phyloP scores from a whole-genome alignment of 2,113 vertebrate genomes.

The Gobio gobio region DNA sequence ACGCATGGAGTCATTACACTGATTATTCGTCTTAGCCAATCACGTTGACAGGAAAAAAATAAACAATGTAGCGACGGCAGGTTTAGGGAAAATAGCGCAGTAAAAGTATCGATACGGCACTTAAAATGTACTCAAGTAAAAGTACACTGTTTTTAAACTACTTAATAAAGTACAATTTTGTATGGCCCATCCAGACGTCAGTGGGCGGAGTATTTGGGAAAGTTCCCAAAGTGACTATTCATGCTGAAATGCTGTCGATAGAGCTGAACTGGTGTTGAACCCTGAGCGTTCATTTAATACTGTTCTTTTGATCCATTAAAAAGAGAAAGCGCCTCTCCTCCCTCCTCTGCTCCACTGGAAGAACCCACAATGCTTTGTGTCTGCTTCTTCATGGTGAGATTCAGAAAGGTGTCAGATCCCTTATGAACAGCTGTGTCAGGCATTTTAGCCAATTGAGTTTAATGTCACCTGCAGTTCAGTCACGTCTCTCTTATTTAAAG shows the following conservation, averaged over 20 bases:
- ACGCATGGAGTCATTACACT: too few relatives aligned
- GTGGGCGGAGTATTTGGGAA: too few relatives aligned
- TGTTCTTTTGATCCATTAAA: neutral
- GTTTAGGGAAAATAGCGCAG: too few relatives aligned
- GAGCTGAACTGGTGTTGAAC: neutral
- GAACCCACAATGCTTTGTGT: neutral
- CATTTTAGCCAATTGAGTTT: neutral
- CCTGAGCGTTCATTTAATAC: neutral
- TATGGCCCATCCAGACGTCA: too few relatives aligned
- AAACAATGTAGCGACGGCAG: too few relatives aligned
- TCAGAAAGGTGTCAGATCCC: constrained; percentile 12
- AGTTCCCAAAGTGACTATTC: neutral
- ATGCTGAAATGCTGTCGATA: neutral
- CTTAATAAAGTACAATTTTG: too few relatives aligned
- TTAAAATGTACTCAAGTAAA: too few relatives aligned
- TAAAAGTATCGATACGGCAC: too few relatives aligned
- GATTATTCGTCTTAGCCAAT: too few relatives aligned
- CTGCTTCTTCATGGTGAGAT: neutral
- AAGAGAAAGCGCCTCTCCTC: neutral
- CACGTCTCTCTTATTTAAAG: constrained; percentile 60
- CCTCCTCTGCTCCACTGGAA: neutral
- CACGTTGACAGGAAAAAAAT: too few relatives aligned
- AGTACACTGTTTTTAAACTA: too few relatives aligned
- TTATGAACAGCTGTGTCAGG: constrained; percentile 11
- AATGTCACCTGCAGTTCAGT: constrained; percentile 53